Conservation (phyloP, 53 echinoderm and acorn worm genomes). For the Echinometra lucunter region DNA sequence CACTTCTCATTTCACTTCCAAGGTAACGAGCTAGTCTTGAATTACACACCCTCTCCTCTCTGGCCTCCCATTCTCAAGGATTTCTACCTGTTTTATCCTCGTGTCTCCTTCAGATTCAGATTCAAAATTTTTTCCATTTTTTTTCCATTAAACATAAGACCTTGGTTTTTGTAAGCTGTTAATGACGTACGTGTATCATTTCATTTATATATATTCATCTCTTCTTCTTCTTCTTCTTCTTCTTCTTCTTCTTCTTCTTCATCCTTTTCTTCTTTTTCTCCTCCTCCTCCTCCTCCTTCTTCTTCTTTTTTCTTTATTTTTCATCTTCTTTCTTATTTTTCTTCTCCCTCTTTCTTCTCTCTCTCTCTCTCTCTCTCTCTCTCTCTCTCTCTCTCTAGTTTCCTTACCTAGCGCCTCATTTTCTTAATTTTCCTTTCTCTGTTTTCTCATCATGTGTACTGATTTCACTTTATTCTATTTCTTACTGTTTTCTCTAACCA, state of each 20-base stretch:
- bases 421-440: too few relatives aligned
- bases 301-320: too few relatives aligned
- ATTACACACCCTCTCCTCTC: neutral
- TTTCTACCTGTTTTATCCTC: neutral
- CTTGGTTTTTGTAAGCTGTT: neutral
- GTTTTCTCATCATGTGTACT: neutral
- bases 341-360: neutral
- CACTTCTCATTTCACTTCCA: conserved; percentile 43
- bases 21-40: conserved; percentile 1
- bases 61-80: neutral
- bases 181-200: too few relatives aligned
- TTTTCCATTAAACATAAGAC: neutral
- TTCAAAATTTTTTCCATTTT: neutral
- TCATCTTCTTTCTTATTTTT: neutral
- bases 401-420: too few relatives aligned
- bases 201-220: neutral
- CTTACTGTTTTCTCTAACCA: neutral
- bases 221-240: neutral
- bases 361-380: too few relatives aligned
- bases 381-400: too few relatives aligned
- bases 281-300: too few relatives aligned
- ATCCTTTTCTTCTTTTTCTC: too few relatives aligned
- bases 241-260: neutral
- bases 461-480: neutral
- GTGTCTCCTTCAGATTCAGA: neutral